A percentile compares a stretch with the other conserved stretches of the same genome.
Conservation (phyloP, 2,888 invertebrate species). For the Alsophila aescularia region DNA sequence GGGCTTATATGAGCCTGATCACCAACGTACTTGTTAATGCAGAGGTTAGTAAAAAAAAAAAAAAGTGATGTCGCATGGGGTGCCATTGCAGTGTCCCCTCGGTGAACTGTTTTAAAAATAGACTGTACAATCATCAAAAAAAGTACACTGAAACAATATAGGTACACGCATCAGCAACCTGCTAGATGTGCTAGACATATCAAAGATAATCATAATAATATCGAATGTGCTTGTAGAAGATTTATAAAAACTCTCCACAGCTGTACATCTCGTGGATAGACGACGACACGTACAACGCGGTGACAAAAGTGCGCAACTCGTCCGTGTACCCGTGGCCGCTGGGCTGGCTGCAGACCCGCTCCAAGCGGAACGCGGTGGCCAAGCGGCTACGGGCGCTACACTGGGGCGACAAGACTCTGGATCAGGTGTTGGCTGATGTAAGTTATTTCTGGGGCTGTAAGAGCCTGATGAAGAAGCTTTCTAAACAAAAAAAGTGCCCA, state of each 20-base stretch:
- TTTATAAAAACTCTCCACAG: conserved; percentile 61
- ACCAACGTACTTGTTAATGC: conserved; percentile 95
- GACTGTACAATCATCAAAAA: too few relatives aligned
- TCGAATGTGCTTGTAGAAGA: too few relatives aligned
- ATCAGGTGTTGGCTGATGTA: conserved; percentile 90
- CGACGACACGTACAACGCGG: conserved; percentile 89
- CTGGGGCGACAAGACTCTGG: conserved; percentile 92
- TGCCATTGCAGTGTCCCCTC: too few relatives aligned
- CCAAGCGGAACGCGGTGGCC: conserved; percentile 88
- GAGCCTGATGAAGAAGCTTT: too few relatives aligned
- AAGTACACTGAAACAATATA: too few relatives aligned
- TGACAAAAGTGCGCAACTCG: conserved; percentile 93
- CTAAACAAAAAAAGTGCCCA: too few relatives aligned
- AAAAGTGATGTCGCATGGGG: too few relatives aligned
- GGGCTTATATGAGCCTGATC: conserved; percentile 96
- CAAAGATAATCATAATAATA: too few relatives aligned
- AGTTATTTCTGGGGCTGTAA: conserved; percentile 45
- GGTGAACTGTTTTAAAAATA: too few relatives aligned
- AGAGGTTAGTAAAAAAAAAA: conserved; percentile 84
- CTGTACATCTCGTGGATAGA: conserved; percentile 95
- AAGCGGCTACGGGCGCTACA: conserved; percentile 90
- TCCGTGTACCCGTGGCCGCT: conserved; percentile 97
- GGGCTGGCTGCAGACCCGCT: conserved; percentile 91
- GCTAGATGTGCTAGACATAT: too few relatives aligned
- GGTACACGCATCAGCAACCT: too few relatives aligned